Evolutionary conservation across 2,113 vertebrate species (phyloP).

Genomic region (Baryphthengus martii): DNA sequence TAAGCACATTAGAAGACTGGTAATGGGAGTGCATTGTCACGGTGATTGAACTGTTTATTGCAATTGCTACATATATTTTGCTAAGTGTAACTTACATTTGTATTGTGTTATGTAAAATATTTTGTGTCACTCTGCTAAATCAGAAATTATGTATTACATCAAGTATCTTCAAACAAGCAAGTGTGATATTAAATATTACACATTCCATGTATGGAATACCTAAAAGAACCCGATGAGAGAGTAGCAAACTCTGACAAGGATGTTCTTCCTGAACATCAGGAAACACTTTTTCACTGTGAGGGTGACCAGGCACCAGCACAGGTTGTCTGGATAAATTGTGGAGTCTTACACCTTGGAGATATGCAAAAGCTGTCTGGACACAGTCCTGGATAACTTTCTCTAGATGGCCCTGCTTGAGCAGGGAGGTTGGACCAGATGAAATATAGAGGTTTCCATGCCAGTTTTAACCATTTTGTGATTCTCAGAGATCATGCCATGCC

Average conservation of each 20-base stretch:
- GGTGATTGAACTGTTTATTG: background rate
- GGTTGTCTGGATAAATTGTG: background rate
- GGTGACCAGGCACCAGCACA: background rate
- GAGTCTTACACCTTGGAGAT: background rate
- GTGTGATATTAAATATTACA: background rate
- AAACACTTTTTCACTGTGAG: background rate
- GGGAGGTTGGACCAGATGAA: background rate
- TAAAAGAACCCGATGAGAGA: background rate
- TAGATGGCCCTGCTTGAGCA: background rate
- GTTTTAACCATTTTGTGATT: background rate
- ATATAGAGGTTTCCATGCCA: background rate
- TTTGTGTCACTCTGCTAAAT: background rate
- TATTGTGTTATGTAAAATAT: background rate
- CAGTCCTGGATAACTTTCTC: rapidly evolving
- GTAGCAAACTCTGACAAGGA: background rate
- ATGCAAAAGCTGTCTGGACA: background rate
- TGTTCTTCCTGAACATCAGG: background rate
- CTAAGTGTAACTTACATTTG: background rate
- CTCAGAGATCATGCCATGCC: background rate
- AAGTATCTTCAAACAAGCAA: background rate
- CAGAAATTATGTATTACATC: background rate
- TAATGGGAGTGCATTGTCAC: background rate
- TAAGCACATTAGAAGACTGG: background rate
- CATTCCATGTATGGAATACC: background rate
- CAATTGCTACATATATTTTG: background rate